Conservation (phyloP, 2,113 vertebrate species). For the Pygoscelis adeliae region DNA sequence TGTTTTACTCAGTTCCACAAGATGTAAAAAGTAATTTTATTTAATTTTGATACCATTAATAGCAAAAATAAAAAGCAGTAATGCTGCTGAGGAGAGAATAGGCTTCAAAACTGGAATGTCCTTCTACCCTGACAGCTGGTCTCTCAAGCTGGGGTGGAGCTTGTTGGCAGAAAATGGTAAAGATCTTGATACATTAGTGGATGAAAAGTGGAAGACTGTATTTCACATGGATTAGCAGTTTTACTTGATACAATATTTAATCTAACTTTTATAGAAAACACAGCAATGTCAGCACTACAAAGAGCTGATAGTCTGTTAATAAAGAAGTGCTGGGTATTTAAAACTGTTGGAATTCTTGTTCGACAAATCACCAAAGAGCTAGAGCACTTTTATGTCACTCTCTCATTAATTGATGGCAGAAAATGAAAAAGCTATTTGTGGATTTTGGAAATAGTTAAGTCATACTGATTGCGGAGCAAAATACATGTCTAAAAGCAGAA, state of each 20-base stretch:
- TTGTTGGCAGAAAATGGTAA: neutral
- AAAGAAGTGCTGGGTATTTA: neutral
- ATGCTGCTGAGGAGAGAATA: neutral
- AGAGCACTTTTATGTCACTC: neutral
- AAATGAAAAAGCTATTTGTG: neutral
- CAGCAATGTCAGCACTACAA: neutral
- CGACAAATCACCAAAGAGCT: neutral
- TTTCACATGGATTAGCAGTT: neutral
- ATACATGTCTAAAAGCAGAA: neutral
- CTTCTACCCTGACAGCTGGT: neutral
- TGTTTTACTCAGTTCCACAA: neutral
- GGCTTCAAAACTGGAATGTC: neutral
- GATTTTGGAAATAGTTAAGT: neutral
- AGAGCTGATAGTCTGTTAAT: neutral
- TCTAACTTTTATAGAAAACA: neutral
- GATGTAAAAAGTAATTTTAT: neutral
- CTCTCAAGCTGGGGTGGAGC: neutral
- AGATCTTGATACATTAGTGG: neutral
- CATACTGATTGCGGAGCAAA: neutral
- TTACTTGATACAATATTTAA: neutral
- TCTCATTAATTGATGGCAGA: neutral
- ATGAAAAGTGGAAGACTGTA: neutral
- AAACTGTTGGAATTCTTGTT: neutral
- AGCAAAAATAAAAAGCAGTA: neutral
- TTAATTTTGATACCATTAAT: neutral